These are phyloP conservation scores for Biston betularia DNA, from an alignment of 2,888 invertebrate genomes.

Conservation along the genomic window DNA sequence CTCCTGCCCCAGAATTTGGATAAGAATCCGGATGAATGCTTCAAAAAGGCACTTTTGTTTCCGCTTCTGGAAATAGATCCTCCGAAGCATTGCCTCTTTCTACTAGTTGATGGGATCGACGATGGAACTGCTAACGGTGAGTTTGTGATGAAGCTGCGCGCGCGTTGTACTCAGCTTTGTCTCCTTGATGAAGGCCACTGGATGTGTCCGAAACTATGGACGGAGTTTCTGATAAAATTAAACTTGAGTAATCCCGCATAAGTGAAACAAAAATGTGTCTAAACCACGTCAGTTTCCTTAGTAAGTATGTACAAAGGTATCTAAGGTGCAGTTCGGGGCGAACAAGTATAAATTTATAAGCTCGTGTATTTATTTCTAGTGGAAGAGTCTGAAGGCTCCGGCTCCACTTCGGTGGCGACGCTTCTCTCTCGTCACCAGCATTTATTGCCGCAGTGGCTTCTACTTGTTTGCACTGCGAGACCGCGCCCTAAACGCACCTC, in stretches of 20 bases:
- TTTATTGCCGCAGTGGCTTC: slow-evolving; percentile 96
- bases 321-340: too few species aligned
- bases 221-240: too few species aligned
- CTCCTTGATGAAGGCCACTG: too few species aligned
- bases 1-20: slow-evolving; percentile 93
- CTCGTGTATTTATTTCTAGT: slow-evolving; percentile 11
- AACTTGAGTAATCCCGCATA: too few species aligned
- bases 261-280: too few species aligned
- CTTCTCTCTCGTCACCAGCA: slow-evolving; percentile 96
- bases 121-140: slow-evolving; percentile 82
- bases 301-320: too few species aligned
- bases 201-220: too few species aligned
- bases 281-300: too few species aligned
- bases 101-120: slow-evolving; percentile 97
- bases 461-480: slow-evolving; percentile 95
- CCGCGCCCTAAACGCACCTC: slow-evolving; percentile 94
- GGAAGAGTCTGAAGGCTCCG: slow-evolving; percentile 32
- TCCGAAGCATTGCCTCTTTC: slow-evolving; percentile 93
- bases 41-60: slow-evolving; percentile 94
- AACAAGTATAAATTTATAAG: too few species aligned
- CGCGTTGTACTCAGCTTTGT: too few species aligned
- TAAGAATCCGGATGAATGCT: slow-evolving; percentile 95
- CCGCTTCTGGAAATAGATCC: slow-evolving; percentile 95
- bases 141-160: too few species aligned
- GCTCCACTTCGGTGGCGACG: slow-evolving; percentile 91